Base-by-base conservation (phyloP, 2,888 invertebrate species). In the Temnothorax unifasciatus region DNA sequence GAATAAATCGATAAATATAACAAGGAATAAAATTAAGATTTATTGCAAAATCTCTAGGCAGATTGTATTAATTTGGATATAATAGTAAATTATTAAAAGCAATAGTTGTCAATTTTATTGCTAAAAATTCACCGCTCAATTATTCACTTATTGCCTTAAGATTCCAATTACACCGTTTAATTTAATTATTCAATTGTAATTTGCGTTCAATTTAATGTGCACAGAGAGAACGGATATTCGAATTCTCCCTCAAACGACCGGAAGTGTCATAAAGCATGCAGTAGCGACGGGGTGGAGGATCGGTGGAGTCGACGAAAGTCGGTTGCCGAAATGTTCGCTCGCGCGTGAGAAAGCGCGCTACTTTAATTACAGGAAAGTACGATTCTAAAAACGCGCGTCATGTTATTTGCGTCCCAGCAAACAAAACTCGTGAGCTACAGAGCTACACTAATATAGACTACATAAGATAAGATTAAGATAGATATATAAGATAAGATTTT, bases 341-440 rank as follows among this genome's bases (percentile, higher is more conserved):
- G 75, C 63, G 54, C n/a, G 76, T 61, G 71, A 63, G 76, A 54
- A 82, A 76, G 73, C 54, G 83, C 59, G 64, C 50, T 82, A 75
- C 69, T 88, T 82, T 82, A 79, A 86, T 86, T 63, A 79, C 66
- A 38, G 66, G 75, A 81, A 83, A 87, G 68, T 38, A 61, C 61
- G 69, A 69, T 44, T 68, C 77, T 83, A 29, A 83, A 83, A 79
- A 79, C 77, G 57, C 44, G 52, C 52, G 44, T 15, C 41, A 41
- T 50, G 76, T 57, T 83, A 86, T 74, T 85, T 84, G 50, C 57
- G 76, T 68, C 38, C 41, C 15, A 29, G 41, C 29, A 34, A 84
- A 84, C 41, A 47, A 83, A 76, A 64, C 61, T 64, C 68, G 15
- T 61, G 11, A 63, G 44, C 21, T 21, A 34, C 34, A 6, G 34